These are phyloP conservation scores for Campylomormyrus tamandua DNA, from an alignment of 2,113 vertebrate genomes.

Conservation along the genomic window DNA sequence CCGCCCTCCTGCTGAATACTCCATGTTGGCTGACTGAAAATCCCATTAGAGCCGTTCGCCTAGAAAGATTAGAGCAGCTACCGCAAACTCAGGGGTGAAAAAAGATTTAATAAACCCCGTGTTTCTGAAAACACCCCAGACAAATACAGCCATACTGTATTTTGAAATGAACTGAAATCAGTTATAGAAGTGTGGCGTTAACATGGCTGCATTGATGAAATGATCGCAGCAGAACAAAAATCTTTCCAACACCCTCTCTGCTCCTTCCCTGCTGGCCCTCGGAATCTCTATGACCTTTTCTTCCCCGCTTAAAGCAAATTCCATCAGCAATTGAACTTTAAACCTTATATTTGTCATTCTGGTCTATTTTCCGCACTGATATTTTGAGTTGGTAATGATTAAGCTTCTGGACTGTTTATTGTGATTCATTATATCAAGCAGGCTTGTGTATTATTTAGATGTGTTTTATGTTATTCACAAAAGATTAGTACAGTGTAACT, in stretches of 20 bases:
- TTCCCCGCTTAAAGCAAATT: neutral
- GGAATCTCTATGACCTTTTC: neutral
- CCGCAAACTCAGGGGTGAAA: neutral
- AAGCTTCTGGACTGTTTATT: neutral
- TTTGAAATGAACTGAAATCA: neutral
- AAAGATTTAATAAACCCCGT: neutral
- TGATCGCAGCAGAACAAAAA: neutral
- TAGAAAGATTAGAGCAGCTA: neutral
- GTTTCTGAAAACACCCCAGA: neutral
- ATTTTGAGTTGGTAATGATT: neutral
- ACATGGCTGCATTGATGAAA: neutral
- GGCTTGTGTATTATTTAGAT: neutral
- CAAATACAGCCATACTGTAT: neutral
- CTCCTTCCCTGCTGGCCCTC: neutral
- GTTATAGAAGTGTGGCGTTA: neutral
- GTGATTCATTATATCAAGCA: neutral
- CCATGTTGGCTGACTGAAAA: neutral
- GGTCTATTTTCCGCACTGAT: neutral
- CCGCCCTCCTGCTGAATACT: conserved; percentile 55
- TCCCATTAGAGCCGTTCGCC: neutral
- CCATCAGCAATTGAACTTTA: neutral
- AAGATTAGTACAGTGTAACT: conserved; percentile 60
- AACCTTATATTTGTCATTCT: neutral
- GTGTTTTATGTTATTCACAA: conserved; percentile 41
- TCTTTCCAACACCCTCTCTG: neutral